phyloP scores from a whole-genome alignment of 2,113 vertebrate species.

The Cathartes aura region DNA sequence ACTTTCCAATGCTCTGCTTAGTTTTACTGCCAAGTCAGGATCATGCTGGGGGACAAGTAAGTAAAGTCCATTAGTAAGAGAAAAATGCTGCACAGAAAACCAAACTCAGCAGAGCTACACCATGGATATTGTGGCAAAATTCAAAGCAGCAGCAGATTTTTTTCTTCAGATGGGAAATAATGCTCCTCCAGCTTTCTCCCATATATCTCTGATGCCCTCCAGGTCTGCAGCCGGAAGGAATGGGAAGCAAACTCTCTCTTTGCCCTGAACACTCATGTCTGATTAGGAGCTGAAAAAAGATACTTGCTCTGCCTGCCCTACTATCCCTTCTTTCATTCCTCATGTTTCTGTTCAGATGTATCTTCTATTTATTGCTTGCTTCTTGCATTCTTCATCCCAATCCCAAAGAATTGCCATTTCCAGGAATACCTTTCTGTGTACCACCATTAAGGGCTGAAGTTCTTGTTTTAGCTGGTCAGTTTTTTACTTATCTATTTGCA shows the following conservation, averaged over 20 bases:
- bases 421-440: background rate
- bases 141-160: background rate
- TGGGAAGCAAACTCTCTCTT: background rate
- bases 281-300: background rate
- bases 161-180: background rate
- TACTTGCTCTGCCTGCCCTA: background rate
- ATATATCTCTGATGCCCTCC: background rate
- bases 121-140: background rate
- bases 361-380: background rate
- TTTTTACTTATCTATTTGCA: background rate
- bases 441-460: background rate
- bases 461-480: background rate
- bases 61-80: background rate
- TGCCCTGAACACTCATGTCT: background rate
- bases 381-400: background rate
- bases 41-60: background rate
- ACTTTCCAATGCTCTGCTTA: background rate
- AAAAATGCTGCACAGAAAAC: background rate
- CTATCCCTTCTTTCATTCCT: background rate
- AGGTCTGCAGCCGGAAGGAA: background rate
- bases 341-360: background rate
- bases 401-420: background rate
- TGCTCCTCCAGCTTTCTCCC: background rate
- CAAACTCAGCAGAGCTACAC: background rate
- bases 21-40: background rate